Conservation (phyloP, 2,113 vertebrate species). For the Leptobrachium leishanense region DNA sequence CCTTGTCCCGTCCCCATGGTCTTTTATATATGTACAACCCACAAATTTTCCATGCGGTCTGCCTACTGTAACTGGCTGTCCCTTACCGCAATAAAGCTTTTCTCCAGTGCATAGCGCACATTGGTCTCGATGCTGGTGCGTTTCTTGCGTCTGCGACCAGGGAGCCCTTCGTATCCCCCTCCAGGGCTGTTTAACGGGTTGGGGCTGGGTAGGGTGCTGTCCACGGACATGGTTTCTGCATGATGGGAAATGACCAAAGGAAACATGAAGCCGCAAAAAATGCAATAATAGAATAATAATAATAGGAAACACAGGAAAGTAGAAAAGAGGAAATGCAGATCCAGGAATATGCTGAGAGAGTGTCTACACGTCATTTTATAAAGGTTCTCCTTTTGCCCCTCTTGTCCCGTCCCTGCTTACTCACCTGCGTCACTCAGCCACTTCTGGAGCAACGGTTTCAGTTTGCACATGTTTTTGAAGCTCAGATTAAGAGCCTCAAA, state of each 20-base stretch:
- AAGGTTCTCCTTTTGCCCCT: no score
- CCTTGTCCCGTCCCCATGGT: no score
- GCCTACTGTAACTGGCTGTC: no score
- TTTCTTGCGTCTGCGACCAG: constrained; percentile 88
- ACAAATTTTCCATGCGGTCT: no score
- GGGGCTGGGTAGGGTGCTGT: constrained; percentile 86
- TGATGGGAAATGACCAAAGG: neutral
- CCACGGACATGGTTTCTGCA: constrained; percentile 89
- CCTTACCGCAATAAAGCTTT: constrained; percentile 84
- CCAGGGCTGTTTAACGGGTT: constrained; percentile 81
- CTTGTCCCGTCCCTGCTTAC: neutral
- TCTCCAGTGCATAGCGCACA: constrained; percentile 89
- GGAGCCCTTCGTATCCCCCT: constrained; percentile 83
- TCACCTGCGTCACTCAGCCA: constrained; percentile 90
- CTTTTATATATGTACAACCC: no score
- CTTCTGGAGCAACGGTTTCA: constrained; percentile 90
- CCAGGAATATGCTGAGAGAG: neutral
- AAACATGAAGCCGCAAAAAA: neutral
- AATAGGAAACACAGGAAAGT: neutral
- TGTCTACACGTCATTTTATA: no score
- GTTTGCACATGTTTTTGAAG: constrained; percentile 97
- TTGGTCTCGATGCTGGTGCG: constrained; percentile 96
- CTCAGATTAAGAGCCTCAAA: constrained; percentile 92
- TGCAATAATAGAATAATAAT: neutral
- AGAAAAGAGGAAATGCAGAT: neutral